Evolutionary conservation across 92 coral and sea anemone species (phyloP).

Genomic region (Bergia sp.): DNA sequence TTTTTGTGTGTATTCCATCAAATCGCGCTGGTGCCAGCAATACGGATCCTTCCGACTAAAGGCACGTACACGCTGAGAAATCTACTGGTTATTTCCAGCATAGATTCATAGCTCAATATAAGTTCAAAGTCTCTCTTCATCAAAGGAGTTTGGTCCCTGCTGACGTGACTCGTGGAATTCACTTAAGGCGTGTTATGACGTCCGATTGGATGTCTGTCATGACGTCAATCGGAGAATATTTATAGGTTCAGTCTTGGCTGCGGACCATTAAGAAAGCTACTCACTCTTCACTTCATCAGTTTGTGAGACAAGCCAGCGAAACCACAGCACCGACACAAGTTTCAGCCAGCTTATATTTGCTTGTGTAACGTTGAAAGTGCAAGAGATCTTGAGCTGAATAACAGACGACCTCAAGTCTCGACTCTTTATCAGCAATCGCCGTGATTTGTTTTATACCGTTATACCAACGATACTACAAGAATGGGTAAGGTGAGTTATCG

Average conservation of each 20-base stretch:
- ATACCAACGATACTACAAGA: not conserved
- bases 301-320: not conserved
- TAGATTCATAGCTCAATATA: not conserved
- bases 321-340: not conserved
- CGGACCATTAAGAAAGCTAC: not conserved
- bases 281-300: constrained; percentile 19
- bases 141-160: not conserved
- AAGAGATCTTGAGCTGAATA: not conserved
- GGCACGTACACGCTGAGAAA: not conserved
- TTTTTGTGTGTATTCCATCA: no score
- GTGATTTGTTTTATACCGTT: not conserved
- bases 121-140: not conserved
- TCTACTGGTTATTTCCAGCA: not conserved
- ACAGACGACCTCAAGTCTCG: not conserved
- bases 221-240: constrained; percentile 32
- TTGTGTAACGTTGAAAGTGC: not conserved
- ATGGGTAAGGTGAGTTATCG: constrained; percentile 43
- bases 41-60: not conserved
- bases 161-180: constrained; percentile 3
- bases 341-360: not conserved
- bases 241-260: constrained; percentile 23
- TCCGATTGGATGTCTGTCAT: constrained; percentile 15
- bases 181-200: constrained; percentile 23
- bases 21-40: no score
- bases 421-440: not conserved